These are phyloP conservation scores for Panzeria rudis DNA, from an alignment of 2,888 invertebrate genomes.

Conservation along the genomic window DNA sequence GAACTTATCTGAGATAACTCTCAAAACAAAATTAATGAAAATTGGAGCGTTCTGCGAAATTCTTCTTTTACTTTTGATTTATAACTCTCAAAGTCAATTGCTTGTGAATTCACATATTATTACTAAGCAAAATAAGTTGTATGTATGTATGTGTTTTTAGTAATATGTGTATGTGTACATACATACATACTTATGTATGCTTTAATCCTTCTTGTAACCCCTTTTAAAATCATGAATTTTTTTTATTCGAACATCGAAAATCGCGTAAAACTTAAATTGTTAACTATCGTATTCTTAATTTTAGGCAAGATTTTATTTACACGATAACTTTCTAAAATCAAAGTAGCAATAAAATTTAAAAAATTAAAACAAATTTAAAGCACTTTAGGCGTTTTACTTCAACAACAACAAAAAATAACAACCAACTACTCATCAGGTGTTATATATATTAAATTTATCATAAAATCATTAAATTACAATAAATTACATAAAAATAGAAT, in stretches of 20 bases:
- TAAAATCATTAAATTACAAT: slow-evolving; percentile 27
- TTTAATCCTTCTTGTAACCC: background rate
- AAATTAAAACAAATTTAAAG: slow-evolving; percentile 48
- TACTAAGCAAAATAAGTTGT: no score
- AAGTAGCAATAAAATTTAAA: slow-evolving; percentile 9
- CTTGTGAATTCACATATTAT: no score
- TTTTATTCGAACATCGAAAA: slow-evolving; percentile 3
- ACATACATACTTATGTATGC: background rate
- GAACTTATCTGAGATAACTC: no score
- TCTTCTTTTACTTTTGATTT: no score
- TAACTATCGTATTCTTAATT: background rate
- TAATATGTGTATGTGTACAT: no score
- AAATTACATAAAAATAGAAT: slow-evolving; percentile 9
- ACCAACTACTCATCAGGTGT: slow-evolving; percentile 15
- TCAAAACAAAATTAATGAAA: no score
- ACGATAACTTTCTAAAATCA: background rate
- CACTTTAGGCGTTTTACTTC: slow-evolving; percentile 62
- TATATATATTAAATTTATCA: slow-evolving; percentile 17
- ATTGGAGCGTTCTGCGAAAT: no score
- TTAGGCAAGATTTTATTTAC: slow-evolving; percentile 36
- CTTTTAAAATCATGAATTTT: background rate
- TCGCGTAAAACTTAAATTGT: background rate
- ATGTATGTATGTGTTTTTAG: no score
- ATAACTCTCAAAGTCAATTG: no score
- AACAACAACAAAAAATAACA: slow-evolving; percentile 45